Conservation (phyloP, 2,888 invertebrate genomes). For the Chloromyia formosa region DNA sequence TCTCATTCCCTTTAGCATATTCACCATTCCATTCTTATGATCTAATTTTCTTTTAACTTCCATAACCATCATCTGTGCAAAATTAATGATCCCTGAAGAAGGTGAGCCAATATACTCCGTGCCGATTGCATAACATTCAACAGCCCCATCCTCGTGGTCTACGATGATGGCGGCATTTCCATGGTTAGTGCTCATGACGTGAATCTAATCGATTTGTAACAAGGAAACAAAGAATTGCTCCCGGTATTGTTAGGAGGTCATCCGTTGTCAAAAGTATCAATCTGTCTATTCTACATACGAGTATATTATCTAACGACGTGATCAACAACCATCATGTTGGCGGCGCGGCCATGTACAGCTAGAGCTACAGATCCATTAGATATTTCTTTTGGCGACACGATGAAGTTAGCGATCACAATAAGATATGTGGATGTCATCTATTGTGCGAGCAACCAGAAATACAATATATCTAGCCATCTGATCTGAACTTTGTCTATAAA, state of each 20-base stretch:
- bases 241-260: constrained; percentile 15
- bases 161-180: not conserved
- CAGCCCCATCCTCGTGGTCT: not conserved
- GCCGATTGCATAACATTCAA: not conserved
- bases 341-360: not conserved
- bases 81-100: constrained; percentile 38
- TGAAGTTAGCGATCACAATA: not conserved
- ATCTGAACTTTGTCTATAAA: not conserved
- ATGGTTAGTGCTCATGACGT: constrained; percentile 13
- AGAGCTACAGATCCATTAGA: not conserved
- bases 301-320: not conserved
- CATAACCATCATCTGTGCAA: constrained; percentile 1
- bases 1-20: not conserved
- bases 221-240: constrained; percentile 29
- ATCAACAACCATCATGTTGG: not conserved
- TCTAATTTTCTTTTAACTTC: not conserved
- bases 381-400: not conserved
- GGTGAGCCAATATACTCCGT: not conserved
- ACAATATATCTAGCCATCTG: not conserved
- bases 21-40: constrained; percentile 8
- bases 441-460: not conserved
- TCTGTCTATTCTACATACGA: not conserved
- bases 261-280: not conserved
- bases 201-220: constrained; percentile 14
- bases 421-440: constrained; percentile 3